Conservation (phyloP, 2,797 vertebrate genomes). For the Steatocranus sp. region DNA sequence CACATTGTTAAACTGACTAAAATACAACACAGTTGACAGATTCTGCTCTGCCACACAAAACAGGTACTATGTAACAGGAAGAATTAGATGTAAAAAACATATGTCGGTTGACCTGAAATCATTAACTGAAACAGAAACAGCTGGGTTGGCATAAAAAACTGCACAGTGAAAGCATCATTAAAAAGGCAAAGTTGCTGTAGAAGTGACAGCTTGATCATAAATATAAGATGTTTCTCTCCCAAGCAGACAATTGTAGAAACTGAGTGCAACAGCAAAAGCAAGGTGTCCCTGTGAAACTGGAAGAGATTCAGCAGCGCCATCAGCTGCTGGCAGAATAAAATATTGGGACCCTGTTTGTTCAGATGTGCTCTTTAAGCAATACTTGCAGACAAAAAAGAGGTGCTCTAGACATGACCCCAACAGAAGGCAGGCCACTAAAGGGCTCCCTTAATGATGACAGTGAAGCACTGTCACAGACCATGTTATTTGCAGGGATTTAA, state of each 20-base stretch:
- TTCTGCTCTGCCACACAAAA: background rate
- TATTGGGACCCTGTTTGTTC: background rate
- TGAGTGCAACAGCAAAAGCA: background rate
- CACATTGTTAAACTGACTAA: background rate
- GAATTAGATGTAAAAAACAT: background rate
- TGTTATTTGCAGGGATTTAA: background rate
- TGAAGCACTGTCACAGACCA: background rate
- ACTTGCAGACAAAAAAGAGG: background rate
- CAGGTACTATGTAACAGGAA: background rate
- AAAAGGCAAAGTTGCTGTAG: background rate
- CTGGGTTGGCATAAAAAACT: background rate
- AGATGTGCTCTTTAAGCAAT: background rate
- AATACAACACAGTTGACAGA: background rate
- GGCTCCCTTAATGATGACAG: background rate
- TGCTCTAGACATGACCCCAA: background rate
- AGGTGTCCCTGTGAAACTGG: background rate
- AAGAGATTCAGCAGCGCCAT: slow-evolving; percentile 17
- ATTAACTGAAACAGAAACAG: background rate
- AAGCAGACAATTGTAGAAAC: background rate
- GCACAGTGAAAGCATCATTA: background rate
- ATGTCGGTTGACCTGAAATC: background rate
- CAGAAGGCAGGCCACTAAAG: background rate
- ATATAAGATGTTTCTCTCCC: background rate
- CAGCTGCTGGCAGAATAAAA: slow-evolving; percentile 9
- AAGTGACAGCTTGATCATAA: background rate